Percentiles rank a stretch among this genome's conserved stretches.
phyloP scores from a whole-genome alignment of 2,113 vertebrate species.

The Papio anubis region DNA sequence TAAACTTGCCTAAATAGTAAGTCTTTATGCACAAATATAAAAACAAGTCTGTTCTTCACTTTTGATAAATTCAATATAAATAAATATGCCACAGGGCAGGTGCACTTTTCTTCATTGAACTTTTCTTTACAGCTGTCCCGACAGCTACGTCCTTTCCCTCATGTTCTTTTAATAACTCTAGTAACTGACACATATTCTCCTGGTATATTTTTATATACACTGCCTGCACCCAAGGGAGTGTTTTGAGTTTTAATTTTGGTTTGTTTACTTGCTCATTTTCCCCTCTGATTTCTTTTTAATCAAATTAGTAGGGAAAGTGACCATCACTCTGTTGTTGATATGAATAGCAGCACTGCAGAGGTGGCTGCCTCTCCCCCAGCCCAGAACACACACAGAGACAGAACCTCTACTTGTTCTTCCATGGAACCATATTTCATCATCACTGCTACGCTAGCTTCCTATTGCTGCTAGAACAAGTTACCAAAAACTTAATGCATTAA shows the following conservation, averaged over 20 bases:
- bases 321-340: not conserved
- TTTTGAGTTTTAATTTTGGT: not conserved
- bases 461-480: not conserved
- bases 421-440: not conserved
- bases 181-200: not conserved
- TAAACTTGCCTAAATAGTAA: not conserved
- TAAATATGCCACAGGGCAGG: not conserved
- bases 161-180: not conserved
- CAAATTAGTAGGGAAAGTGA: not conserved
- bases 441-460: accelerated
- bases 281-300: not conserved
- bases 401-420: not conserved
- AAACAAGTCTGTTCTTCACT: not conserved
- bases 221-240: not conserved
- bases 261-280: not conserved
- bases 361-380: not conserved
- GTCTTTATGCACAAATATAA: not conserved
- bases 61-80: not conserved
- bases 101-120: not conserved
- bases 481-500: not conserved
- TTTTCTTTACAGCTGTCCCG: not conserved
- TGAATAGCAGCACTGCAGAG: accelerated
- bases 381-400: too few species aligned
- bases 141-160: not conserved
- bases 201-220: not conserved